phyloP scores from a whole-genome alignment of 2,113 vertebrate species.

The Podarcis raffonei region DNA sequence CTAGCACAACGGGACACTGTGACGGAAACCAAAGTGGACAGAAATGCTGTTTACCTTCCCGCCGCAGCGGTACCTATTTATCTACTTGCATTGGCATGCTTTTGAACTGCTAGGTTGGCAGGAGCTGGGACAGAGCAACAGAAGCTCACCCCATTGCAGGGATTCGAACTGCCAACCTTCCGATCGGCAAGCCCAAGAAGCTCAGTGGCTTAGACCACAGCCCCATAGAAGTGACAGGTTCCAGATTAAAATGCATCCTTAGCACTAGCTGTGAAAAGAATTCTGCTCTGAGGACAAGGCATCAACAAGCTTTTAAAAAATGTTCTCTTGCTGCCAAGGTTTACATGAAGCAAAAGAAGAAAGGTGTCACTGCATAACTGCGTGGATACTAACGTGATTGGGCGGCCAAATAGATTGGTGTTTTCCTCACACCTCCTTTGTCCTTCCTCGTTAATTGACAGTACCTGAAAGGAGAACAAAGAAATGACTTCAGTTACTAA shows the following conservation, averaged over 20 bases:
- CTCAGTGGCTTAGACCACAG: no score
- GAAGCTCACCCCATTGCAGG: no score
- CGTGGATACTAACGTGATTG: constrained; percentile 78
- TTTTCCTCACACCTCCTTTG: constrained; percentile 85
- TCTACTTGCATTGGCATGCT: no score
- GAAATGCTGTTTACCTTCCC: no score
- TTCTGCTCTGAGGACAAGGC: background rate
- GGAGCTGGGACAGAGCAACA: no score
- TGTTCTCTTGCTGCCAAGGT: background rate
- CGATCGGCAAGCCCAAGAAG: no score
- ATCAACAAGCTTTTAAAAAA: background rate
- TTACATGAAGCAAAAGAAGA: no score
- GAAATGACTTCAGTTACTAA: fast-evolving
- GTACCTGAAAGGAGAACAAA: constrained; percentile 72
- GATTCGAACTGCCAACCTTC: no score
- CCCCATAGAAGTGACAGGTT: background rate
- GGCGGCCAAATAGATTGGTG: constrained; percentile 78
- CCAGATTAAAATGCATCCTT: background rate
- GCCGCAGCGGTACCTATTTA: no score
- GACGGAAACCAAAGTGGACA: no score
- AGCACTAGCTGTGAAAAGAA: background rate
- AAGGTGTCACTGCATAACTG: background rate
- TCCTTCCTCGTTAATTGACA: constrained; percentile 85
- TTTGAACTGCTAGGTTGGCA: no score
- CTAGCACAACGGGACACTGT: no score